Percentiles rank a stretch among this genome's conserved stretches.
These are phyloP conservation scores for Chaetogeoica ovagalla DNA, from an alignment of 2,888 invertebrate genomes.

Conservation along the genomic window DNA sequence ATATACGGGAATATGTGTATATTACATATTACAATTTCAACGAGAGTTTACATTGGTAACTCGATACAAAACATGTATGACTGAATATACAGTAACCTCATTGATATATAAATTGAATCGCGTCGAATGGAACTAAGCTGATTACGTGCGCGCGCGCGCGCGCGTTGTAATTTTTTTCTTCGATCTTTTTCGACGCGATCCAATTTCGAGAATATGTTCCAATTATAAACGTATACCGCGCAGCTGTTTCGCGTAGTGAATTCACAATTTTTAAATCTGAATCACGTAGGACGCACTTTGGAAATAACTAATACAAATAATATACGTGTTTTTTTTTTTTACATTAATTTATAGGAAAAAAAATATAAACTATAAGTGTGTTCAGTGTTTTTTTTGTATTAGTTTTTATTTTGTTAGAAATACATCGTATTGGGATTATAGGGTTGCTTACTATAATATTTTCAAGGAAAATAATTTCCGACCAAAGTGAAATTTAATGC, in stretches of 20 bases:
- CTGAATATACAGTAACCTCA: constrained; percentile 12
- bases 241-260: not conserved
- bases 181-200: constrained; percentile 18
- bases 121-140: constrained; percentile 30
- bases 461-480: constrained; percentile 18
- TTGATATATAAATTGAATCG: constrained; percentile 39
- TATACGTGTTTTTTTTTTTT: too few species aligned
- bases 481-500: constrained; percentile 32
- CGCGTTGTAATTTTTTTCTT: constrained; percentile 27
- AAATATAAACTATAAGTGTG: not conserved
- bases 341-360: too few species aligned
- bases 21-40: too few species aligned
- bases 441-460: not conserved
- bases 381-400: not conserved
- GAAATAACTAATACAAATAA: too few species aligned
- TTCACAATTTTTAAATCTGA: constrained; percentile 13
- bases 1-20: too few species aligned
- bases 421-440: not conserved
- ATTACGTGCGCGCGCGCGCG: not conserved
- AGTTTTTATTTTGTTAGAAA: not conserved
- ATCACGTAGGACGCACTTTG: not conserved
- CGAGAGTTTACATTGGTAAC: not conserved
- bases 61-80: not conserved
- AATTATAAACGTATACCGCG: constrained; percentile 1
- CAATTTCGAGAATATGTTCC: not conserved